Evolutionary conservation across 2,888 invertebrate genomes (phyloP), one percentile per base, ranked within the genome.

Genomic region (Hydrotaea cyrtoneurina): DNA sequence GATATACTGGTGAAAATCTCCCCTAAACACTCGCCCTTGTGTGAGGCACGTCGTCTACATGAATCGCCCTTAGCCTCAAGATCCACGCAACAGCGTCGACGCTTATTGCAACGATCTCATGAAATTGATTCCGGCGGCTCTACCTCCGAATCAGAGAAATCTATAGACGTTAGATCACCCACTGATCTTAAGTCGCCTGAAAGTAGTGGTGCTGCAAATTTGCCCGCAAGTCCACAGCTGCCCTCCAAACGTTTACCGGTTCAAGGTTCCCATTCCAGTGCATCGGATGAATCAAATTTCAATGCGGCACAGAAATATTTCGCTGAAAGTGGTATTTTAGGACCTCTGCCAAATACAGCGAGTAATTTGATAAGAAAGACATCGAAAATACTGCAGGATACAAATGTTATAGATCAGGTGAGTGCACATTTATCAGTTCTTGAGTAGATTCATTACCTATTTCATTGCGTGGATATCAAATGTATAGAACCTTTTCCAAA

Each of bases 1-100:
- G 91, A 91, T 80, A 87, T 91, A 72, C 69, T 89, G 15, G 87
- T 91, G 36, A 90, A 90, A 87, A 87, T 90, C 21, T 89, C 89
- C 1, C 87, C 89, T 0, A 87, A 87, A 21, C 89, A 89, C 73
- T 88, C 88, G 10, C 87, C 88, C 10, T 19, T 85, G 5, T 13
- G 46, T 59, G 50, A 87, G 86, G 82, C 78, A 64, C 15, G 64
- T 11, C 78, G 79, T 17, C 19, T 57, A 50, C 31, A 82, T 31
- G 17, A 80, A 43, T 15, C 87, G 39, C 39, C 77, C 59, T 50
- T 79, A n/a, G 81, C 82, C 11, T 21, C 83, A 5, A 85, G 87
- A 10, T 87, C 88, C 17, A 86, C 87, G 0, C 88, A 88, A 11
- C 88, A 89, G 36, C 87, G 88, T 1, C 81, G 89, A 5, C 85